phyloP scores from a whole-genome alignment of 2,113 vertebrate genomes.

The Jaculus jaculus region DNA sequence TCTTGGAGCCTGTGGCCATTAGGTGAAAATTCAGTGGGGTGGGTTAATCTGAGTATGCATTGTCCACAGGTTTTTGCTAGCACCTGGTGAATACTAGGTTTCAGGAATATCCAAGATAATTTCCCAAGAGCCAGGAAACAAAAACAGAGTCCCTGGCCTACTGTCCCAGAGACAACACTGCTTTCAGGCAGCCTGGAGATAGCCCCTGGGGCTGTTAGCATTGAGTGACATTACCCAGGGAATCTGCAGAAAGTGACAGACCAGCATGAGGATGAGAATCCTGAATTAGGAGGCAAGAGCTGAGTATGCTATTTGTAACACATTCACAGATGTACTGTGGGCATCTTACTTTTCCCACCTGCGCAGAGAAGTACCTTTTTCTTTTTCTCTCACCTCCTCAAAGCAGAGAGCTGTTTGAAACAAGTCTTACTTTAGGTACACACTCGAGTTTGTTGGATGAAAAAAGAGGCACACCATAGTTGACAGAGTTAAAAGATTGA shows the following conservation, averaged over 20 bases:
- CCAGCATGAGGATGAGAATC: background rate
- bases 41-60: background rate
- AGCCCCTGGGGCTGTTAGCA: constrained; percentile 54
- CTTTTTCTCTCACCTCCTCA: background rate
- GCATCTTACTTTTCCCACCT: background rate
- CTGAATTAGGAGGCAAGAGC: background rate
- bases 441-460: background rate
- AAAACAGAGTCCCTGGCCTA: background rate
- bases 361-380: background rate
- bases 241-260: constrained; percentile 52
- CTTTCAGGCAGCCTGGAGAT: constrained; percentile 26
- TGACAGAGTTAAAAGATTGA: background rate
- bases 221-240: constrained; percentile 61
- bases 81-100: background rate
- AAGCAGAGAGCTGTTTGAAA: background rate
- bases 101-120: background rate
- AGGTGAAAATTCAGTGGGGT: background rate
- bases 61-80: background rate
- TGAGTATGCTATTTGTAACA: background rate
- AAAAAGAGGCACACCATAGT: background rate
- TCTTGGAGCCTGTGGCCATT: background rate
- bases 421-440: background rate
- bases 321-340: background rate
- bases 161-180: constrained; percentile 38
- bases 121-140: background rate